phyloP scores from a whole-genome alignment of 2,888 invertebrate species.

The Serrognathus titanus region DNA sequence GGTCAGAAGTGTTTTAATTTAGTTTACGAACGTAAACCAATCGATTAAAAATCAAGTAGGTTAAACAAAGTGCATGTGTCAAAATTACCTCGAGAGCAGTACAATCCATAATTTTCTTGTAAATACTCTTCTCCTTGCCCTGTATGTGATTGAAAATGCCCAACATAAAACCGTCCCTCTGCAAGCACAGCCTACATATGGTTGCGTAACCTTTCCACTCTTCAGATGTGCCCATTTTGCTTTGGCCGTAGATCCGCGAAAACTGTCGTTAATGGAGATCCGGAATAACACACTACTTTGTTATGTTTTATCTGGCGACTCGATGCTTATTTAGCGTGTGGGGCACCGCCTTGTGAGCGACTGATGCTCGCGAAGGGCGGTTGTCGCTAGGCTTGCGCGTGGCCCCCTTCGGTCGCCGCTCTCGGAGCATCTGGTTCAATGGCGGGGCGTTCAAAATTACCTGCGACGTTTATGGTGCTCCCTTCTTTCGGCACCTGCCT shows the following conservation, averaged over 20 bases:
- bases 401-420: slow-evolving; percentile 45
- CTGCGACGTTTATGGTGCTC: slow-evolving; percentile 34
- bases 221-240: slow-evolving; percentile 25
- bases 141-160: slow-evolving; percentile 61
- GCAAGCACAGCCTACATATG: slow-evolving; percentile 65
- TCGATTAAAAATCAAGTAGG: neutral
- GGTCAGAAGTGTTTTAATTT: no score
- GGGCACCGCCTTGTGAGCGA: slow-evolving; percentile 54
- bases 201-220: slow-evolving; percentile 60
- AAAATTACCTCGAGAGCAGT: slow-evolving; percentile 47
- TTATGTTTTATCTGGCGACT: slow-evolving; percentile 29
- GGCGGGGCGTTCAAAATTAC: slow-evolving; percentile 23
- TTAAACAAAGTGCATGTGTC: slow-evolving; percentile 12
- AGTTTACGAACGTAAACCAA: no score
- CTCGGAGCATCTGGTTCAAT: slow-evolving; percentile 26
- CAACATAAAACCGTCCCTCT: slow-evolving; percentile 59
- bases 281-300: slow-evolving; percentile 10
- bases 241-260: neutral
- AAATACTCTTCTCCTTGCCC: slow-evolving; percentile 47
- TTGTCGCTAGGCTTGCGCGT: slow-evolving; percentile 45
- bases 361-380: slow-evolving; percentile 53
- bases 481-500: slow-evolving; percentile 21
- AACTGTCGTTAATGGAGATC: slow-evolving; percentile 17
- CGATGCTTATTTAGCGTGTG: slow-evolving; percentile 35
- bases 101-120: slow-evolving; percentile 49